Evolutionary conservation across 2,888 invertebrate species (phyloP), one percentile per base, ranked within the genome.

Genomic region (Desoria tigrina): DNA sequence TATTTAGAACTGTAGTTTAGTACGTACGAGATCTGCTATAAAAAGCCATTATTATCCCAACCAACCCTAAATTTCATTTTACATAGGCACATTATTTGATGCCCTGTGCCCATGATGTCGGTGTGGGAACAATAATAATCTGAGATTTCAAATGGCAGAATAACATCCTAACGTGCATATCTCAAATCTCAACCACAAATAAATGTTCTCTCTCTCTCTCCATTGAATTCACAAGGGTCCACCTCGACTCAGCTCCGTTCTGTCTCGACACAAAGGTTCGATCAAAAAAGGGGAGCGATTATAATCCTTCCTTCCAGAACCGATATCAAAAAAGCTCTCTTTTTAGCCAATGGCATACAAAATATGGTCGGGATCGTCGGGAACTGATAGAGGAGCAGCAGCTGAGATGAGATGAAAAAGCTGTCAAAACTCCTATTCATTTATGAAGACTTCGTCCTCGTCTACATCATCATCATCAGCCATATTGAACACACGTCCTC

Each of bases 351-450:
- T 71, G 71, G 71, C 65, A 71, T 42, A 68, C 58, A 68, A 71
- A 71, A 68, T 71, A 71, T 71, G 71, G 65, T 67, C 55, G 61
- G 63, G 51, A 51, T 45, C 4, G 4, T 32, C 32, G 6, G 32
- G 6, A 45, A 45, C 24, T 26, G 27, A 56, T 55, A 61, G 61
- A 65, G 64, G 59, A 63, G 62, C 64, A 70, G 62, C 57, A n/a
- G n/a, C n/a, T n/a, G n/a, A n/a, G n/a, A n/a, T 64, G 66, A 74
- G 68, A 72, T 68, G 58, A 72, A 74, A 74, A 74, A 74, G 72
- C 74, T 71, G 74, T 74, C 74, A 74, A 69, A 74, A 72, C 64
- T 67, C 39, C 63, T 68, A 74, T 73, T 73, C 66, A 63, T 66
- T 68, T 71, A 63, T 69, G 58, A 72, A 64, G 61, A 54, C 63